Base-by-base conservation (phyloP, 2,797 vertebrate species). In the Heliangelus exortis region DNA sequence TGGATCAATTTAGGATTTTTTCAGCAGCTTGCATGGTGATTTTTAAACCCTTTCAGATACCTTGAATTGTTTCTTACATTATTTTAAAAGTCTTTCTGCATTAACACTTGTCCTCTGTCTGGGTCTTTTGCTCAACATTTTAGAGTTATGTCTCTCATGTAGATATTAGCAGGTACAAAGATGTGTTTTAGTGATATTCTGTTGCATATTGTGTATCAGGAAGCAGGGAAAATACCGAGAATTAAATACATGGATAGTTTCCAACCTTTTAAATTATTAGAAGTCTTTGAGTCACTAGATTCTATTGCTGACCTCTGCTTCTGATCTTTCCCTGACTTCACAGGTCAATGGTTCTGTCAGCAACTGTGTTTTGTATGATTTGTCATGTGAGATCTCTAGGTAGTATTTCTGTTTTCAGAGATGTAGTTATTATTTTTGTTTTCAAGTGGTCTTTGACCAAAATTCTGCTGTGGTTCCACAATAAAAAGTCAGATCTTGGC, bases 141-240 rank as follows among this genome's bases (percentile, higher is more conserved):
- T 89, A 48, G 63, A 94, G 90, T 96, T 92, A 50, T 93, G 13
- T 87, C 16, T 84, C 59, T 91, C 31, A 20, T 81, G 58, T 79
- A 93, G 57, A n/a, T 90, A 57, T 45, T 79, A 91, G 36, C 36
- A 89, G 59, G 34, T 77, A 93, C 59, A 87, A 63, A 93, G 51
- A 74, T 59, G 15, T 74, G 13, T 84, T 96, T 92, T 87, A 93
- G 89, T 86, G 43, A 71, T 92, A 43, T 80, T 95, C 86, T 84
- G 36, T 29, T 85, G 62, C 50, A 2, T 87, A 50, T 83, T 94
- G 72, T 78, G 90, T 85, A 84, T 54, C 65, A 22, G 45, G 84
- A 95, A 89, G 53, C 12, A 33, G 33, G 47, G 33, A 51, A 87
- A 96, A 95, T 67, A 91, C 19, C 53, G 83, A 71, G 28, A 19